Base-by-base conservation (phyloP, 2,888 invertebrate genomes). In the Xestobium rufovillosum region DNA sequence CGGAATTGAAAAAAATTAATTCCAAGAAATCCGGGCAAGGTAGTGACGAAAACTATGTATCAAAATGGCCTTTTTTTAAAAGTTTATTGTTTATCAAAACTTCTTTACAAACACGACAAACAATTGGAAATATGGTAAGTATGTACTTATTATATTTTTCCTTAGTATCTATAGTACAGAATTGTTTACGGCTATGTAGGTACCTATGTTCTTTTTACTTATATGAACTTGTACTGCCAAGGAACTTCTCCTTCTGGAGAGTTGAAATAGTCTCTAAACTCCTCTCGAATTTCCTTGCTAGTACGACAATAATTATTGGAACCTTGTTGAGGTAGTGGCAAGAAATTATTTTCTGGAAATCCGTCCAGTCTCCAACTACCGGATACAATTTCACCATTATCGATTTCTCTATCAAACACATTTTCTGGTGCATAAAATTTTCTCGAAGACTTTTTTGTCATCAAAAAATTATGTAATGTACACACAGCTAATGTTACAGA, bases 281-380 rank as follows among this genome's bases (percentile, higher is more conserved):
- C 23, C 6, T 38, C 33, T 38, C 34, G 17, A 28, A 34, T 34
- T 34, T 38, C 34, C 25, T 14, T 38, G 14, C 31, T 25, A 8
- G 2, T 39, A 35, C 23, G 26, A 23, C 17, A 25, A 23, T 36
- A 39, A 17, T 39, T 39, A 38, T 38, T 38, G 26, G 16, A 12
- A 9, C 33, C 38, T 17, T 38, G 38, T 38, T 38, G 33, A 12
- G 31, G 36, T 36, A 25, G 13, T 14, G 31, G 15, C n/a, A n/a
- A n/a, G n/a, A n/a, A n/a, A n/a, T n/a, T n/a, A 16, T 29, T 38
- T 19, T 34, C 4, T 10, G 19, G 14, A 11, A 3, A 11, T 10
- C 19, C 38, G 14, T 38, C 34, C 10, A 19, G 15, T 34, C 38
- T 38, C 38, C 27, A 28, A 23, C 34, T 38, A 19, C 38, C 38